Base-by-base conservation (phyloP, 2,888 invertebrate species). In the Coenonympha glycerion region DNA sequence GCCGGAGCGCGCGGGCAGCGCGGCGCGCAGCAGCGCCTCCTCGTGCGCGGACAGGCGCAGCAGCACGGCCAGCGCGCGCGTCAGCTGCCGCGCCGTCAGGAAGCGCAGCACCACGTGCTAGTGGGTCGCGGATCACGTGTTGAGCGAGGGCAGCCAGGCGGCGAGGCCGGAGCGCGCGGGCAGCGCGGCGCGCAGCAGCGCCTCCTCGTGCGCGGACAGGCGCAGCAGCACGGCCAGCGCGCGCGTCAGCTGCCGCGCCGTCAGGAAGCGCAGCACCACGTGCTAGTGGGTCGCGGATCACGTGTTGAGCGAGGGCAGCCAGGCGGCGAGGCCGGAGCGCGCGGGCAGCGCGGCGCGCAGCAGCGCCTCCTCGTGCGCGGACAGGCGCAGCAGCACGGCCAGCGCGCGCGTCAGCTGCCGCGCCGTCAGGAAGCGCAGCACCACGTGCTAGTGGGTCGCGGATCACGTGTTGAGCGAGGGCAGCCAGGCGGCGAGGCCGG, bases 21-120 rank as follows among this genome's bases (percentile, higher is more conserved):
- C 94, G 62, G 95, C 93, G 46, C 93, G 91, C 5, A 97, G 88
- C 6, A 96, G 77, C 64, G 93, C 92, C 69, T 97, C 96, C 78
- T 97, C 97, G 66, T 96, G 96, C 16, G 92, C 90, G 0, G 92
- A 92, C 56, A 97, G 92, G 56, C 95, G 91, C 22, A 97, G 87
- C 47, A 97, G 81, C 0, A 94, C 93, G 0, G 96, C 91, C 2
- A 97, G 93, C 1, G 97, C 97, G 68, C 94, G 91, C 9, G 96
- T 95, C 66, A 97, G 86, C 77, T 97, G 97, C 16, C 95, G 90
- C 31, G 97, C 96, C 89, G 97, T 92, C 24, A 97, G 89, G 80
- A 97, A 97, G 72, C 96, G 95, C 2, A 97, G 92, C 56, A 97
- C 91, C 57, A 97, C 97, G n/a, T n/a, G n/a, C n/a, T n/a, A n/a